phyloP scores from a whole-genome alignment of 2,797 vertebrate species.

The Phalloptychus januarius region DNA sequence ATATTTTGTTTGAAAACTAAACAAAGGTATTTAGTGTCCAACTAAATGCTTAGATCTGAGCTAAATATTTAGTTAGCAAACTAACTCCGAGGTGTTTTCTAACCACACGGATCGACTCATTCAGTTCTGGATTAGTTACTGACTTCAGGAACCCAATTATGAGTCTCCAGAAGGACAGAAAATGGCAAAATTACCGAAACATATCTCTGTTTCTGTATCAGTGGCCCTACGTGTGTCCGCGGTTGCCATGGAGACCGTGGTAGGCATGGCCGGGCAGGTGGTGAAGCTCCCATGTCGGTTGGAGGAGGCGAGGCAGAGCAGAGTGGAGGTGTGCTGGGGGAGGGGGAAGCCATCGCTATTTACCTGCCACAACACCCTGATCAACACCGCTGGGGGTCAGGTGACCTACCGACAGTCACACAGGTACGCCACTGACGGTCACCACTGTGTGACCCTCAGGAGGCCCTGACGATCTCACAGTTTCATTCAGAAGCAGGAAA shows the following conservation, averaged over 20 bases:
- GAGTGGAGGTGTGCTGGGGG: conserved; percentile 85
- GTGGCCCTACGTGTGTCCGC: not conserved
- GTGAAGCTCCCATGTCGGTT: conserved; percentile 79
- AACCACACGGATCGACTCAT: not conserved
- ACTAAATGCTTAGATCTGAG: no score
- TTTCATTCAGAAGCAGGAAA: not conserved
- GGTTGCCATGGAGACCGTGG: conserved; percentile 22
- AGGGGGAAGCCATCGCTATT: conserved; percentile 63
- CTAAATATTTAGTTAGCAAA: not conserved
- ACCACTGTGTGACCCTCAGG: no score
- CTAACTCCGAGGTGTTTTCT: not conserved
- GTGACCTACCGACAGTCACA: conserved; percentile 54
- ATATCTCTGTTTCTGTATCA: not conserved
- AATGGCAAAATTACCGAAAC: not conserved
- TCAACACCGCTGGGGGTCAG: conserved; percentile 63
- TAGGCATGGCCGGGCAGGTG: conserved; percentile 67
- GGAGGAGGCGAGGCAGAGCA: not conserved
- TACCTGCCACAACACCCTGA: conserved; percentile 67
- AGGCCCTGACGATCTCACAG: no score
- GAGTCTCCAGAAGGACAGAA: not conserved
- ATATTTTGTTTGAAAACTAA: no score
- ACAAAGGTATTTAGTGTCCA: no score
- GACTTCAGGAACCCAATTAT: not conserved
- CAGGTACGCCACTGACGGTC: conserved; percentile 68
- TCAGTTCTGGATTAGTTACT: not conserved